These are phyloP conservation scores for Cataglyphis albicans DNA, from an alignment of 2,888 invertebrate species.

Conservation along the genomic window DNA sequence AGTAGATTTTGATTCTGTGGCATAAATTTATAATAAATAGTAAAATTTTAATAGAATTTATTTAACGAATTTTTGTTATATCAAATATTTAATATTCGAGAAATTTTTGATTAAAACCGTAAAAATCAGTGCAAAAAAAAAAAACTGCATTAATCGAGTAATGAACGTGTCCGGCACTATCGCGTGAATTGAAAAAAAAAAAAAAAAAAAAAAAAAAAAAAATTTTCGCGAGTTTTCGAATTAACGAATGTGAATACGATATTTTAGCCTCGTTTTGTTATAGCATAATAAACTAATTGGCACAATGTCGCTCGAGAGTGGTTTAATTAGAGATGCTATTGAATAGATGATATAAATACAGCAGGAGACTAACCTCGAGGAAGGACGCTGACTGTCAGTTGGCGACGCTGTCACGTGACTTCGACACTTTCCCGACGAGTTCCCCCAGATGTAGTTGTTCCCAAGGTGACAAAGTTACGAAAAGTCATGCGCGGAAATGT, in stretches of 20 bases:
- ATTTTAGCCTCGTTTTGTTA: constrained; percentile 5
- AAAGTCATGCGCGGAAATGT: constrained; percentile 3
- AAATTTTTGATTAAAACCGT: not conserved
- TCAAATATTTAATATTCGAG: constrained; percentile 15
- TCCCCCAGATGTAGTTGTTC: constrained; percentile 1
- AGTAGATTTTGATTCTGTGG: not conserved
- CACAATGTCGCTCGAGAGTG: constrained; percentile 5
- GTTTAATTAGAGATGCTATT: constrained; percentile 38
- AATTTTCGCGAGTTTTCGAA: too few relatives aligned
- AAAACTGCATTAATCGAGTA: not conserved
- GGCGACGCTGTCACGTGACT: constrained; percentile 28
- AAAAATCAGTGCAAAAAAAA: constrained; percentile 12
- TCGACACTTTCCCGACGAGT: not conserved
- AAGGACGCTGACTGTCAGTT: constrained; percentile 39
- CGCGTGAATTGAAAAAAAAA: too few relatives aligned
- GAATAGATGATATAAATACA: constrained; percentile 16
- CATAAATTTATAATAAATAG: constrained; percentile 17
- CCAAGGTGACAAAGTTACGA: constrained; percentile 6
- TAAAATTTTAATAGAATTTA: not conserved
- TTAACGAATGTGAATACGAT: not conserved
- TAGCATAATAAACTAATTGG: constrained; percentile 26
- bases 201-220: constrained; percentile 24
- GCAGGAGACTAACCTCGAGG: constrained; percentile 33
- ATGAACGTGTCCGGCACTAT: not conserved
- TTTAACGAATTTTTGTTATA: not conserved